These are phyloP conservation scores for Spea multiplicata DNA, from an alignment of 2,113 vertebrate species.

Conservation along the genomic window DNA sequence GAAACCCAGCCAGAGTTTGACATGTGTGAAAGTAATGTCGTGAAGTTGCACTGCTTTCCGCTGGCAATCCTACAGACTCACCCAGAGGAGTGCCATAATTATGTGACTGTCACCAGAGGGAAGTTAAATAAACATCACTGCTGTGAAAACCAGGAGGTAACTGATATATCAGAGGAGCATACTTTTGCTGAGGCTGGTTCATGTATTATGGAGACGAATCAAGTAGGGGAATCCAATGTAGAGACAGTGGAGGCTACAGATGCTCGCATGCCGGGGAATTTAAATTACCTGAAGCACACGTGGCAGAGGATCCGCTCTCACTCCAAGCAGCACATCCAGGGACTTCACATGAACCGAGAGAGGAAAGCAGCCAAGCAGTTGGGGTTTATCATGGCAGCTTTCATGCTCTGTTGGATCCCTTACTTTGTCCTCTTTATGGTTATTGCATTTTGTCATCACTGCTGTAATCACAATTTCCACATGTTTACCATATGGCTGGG, in stretches of 20 bases:
- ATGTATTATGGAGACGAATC: background rate
- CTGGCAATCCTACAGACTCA: conserved; percentile 46
- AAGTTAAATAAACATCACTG: conserved; percentile 57
- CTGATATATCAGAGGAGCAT: conserved; percentile 61
- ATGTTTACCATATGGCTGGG: conserved; percentile 95
- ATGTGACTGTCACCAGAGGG: conserved; percentile 50
- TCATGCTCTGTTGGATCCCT: conserved; percentile 93
- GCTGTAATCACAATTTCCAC: conserved; percentile 71
- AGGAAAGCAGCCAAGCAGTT: conserved; percentile 90
- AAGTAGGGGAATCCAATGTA: background rate
- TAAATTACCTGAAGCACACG: conserved; percentile 69
- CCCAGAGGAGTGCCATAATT: conserved; percentile 48
- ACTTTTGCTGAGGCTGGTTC: conserved; percentile 57
- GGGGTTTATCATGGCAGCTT: conserved; percentile 87
- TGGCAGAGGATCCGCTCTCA: conserved; percentile 78
- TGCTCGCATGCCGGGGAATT: conserved; percentile 44
- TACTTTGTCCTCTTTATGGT: conserved; percentile 93
- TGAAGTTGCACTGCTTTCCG: conserved; percentile 54
- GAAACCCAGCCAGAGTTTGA: conserved; percentile 43
- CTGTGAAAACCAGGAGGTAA: conserved; percentile 57
- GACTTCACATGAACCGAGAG: conserved; percentile 76
- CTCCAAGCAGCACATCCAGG: conserved; percentile 66
- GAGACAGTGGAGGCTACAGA: background rate
- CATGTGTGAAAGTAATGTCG: conserved; percentile 2
- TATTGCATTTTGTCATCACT: conserved; percentile 76